Base-by-base conservation (phyloP, 1,140 invertebrate genomes). In the Drosophila neocordata region DNA sequence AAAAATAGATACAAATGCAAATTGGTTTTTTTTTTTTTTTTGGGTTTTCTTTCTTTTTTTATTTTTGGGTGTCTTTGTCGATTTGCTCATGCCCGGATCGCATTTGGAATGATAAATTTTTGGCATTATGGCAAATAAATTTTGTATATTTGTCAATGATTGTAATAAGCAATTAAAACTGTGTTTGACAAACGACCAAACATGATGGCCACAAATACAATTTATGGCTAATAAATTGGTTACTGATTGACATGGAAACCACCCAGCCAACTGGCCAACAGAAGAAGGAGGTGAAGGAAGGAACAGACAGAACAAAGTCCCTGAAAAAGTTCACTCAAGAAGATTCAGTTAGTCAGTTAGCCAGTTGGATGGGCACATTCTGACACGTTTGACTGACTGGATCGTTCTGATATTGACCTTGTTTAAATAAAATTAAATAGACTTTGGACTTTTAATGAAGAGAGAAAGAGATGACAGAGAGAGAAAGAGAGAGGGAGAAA, bases 381-480 rank as follows among this genome's bases (percentile, higher is more conserved):
- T 77, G 69, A 69, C 83, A 88, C 83, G 83, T 88, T 69, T 59
- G 38, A 12, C 53, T 55, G 77, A 64, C 60, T 48, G 41, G 6
- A 48, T 76, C 64, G 65, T 51, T 72, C 70, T 89, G 87, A 89
- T 89, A 89, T 89, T 89, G 87, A 89, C 87, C 87, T 89, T 89
- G 79, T 89, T 89, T 89, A 74, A 71, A 82, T 79, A 48, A 15
- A 18, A 44, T 44, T 18, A 18, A 44, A 20, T 3, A 48, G 41
- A 48, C 41, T 48, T 48, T 48, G 41, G 41, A 48, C 41, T 48
- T 31, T 48, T 48, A 48, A 48, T 48, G 18, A 44, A 59, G 55
- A 15, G 8, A 34, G 24, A 41, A n/a, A n/a, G n/a, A n/a, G n/a
- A n/a, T n/a, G 11, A 15, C 20, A 51, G 9, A 67, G 7, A 34